Conservation (phyloP, 2,113 vertebrate genomes). For the Sceloporus undulatus region DNA sequence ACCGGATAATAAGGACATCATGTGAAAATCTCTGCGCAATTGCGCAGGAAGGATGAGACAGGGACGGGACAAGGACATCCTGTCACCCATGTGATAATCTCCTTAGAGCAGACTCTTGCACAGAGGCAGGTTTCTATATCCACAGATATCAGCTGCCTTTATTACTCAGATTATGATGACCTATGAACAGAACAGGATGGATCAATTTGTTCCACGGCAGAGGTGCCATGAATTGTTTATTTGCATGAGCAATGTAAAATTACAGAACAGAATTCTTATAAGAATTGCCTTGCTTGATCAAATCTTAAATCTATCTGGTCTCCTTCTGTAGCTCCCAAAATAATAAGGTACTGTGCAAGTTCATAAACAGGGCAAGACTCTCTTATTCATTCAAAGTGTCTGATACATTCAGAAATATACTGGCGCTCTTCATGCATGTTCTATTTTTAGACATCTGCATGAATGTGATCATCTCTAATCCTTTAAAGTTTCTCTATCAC, state of each 20-base stretch:
- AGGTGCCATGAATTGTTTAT: background rate
- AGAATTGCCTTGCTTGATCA: constrained; percentile 3
- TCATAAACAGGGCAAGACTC: background rate
- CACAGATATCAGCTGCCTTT: background rate
- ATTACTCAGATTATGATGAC: background rate
- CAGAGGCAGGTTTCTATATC: background rate
- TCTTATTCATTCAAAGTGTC: background rate
- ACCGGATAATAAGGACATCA: no score
- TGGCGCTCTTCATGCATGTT: background rate
- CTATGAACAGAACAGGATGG: background rate
- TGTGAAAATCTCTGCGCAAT: no score
- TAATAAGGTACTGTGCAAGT: background rate
- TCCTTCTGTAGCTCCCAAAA: background rate
- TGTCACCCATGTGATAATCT: no score
- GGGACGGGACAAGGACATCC: no score
- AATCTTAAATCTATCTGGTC: background rate
- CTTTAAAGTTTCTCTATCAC: background rate
- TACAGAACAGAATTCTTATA: background rate
- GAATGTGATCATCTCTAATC: background rate
- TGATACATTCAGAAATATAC: background rate
- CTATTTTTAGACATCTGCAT: background rate
- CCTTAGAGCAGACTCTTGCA: background rate
- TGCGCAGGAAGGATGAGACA: no score
- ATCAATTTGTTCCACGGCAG: background rate
- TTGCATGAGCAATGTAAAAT: background rate